Evolutionary conservation across 2,888 invertebrate genomes (phyloP).

Genomic region (Cheilosia impressa): DNA sequence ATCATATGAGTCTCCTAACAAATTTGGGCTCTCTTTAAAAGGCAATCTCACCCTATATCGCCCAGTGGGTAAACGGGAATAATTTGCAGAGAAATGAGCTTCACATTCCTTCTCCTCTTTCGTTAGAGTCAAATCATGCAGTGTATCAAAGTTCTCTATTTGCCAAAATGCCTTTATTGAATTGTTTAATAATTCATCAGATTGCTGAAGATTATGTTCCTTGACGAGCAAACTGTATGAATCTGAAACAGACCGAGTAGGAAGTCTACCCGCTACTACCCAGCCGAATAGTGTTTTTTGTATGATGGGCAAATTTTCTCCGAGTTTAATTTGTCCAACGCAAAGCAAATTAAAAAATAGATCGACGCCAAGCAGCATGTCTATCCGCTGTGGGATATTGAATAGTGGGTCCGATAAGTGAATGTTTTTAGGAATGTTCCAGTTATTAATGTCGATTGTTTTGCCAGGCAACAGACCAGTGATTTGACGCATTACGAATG

Average conservation of each 20-base stretch:
- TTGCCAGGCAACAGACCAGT: conserved; percentile 47
- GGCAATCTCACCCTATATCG: too few relatives aligned
- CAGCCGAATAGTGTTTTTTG: conserved; percentile 61
- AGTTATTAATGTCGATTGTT: conserved; percentile 25
- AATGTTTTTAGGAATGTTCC: conserved; percentile 39
- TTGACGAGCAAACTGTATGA: too few relatives aligned
- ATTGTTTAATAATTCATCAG: not conserved
- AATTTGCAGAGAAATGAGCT: too few relatives aligned
- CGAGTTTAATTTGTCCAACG: conserved; percentile 47
- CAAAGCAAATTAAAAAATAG: conserved; percentile 36
- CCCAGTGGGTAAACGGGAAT: too few relatives aligned
- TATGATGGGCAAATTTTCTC: conserved; percentile 17
- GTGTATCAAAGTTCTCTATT: not conserved
- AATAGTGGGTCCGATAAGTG: conserved; percentile 45
- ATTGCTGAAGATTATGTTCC: not conserved
- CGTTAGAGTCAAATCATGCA: not conserved
- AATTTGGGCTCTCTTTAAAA: too few relatives aligned
- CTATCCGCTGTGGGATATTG: conserved; percentile 40
- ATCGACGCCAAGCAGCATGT: conserved; percentile 51
- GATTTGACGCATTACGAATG: conserved; percentile 39
- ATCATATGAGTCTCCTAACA: too few relatives aligned
- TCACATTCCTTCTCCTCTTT: too few relatives aligned
- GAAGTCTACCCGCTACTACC: conserved; percentile 50
- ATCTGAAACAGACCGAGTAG: not conserved
- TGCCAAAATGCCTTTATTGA: conserved; percentile 10